These are phyloP conservation scores for Tapera naevia DNA, from an alignment of 2,797 vertebrate species.

Conservation along the genomic window DNA sequence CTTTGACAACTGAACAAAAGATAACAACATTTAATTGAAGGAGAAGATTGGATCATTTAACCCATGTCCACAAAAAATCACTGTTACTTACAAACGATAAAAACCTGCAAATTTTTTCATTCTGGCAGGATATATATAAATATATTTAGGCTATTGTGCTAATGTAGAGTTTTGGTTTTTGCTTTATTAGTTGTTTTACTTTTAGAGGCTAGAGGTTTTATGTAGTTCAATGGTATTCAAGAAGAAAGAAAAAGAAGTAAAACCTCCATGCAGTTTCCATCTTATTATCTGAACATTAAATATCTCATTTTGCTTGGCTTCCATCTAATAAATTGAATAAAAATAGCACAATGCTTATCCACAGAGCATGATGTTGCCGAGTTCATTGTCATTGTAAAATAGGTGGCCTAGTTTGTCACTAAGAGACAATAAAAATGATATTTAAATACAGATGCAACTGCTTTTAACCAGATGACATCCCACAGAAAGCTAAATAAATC, in stretches of 20 bases:
- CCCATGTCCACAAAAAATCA: neutral
- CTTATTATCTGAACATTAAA: neutral
- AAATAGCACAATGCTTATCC: constrained; percentile 20
- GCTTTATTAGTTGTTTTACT: neutral
- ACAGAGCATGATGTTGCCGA: neutral
- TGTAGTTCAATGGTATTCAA: neutral
- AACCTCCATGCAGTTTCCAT: neutral
- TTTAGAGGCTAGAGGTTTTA: neutral
- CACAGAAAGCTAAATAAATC: neutral
- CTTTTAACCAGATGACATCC: neutral
- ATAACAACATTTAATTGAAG: neutral
- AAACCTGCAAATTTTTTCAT: neutral
- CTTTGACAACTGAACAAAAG: neutral
- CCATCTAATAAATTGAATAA: neutral
- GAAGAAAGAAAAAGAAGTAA: neutral
- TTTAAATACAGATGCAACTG: neutral
- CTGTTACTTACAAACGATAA: neutral
- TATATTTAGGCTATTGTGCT: neutral
- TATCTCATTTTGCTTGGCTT: neutral
- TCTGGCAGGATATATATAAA: neutral
- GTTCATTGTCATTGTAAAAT: constrained; percentile 44
- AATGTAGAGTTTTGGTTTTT: neutral
- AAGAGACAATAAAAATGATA: constrained; percentile 4
- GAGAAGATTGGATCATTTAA: neutral
- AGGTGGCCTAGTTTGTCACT: constrained; percentile 33